Percentiles rank a stretch among this genome's conserved stretches.
Conservation (phyloP, 1,140 invertebrate species). For the Euura lappo region DNA sequence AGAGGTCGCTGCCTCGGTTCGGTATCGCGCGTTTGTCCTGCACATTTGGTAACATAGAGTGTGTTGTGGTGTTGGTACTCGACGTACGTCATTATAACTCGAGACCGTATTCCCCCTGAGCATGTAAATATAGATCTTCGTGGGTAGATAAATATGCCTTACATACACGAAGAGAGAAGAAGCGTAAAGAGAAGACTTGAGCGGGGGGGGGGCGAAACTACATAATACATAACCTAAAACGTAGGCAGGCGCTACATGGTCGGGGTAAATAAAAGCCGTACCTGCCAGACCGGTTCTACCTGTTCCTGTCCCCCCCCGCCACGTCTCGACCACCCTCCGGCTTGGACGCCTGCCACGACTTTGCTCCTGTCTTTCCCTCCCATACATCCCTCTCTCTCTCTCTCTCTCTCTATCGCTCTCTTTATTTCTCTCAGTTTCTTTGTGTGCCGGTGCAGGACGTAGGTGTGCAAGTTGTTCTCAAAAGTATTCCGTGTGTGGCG, state of each 20-base stretch:
- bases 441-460: no score
- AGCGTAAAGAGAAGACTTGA: neutral
- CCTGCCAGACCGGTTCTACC: slow-evolving; percentile 56
- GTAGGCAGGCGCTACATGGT: slow-evolving; percentile 41
- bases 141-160: slow-evolving; percentile 37
- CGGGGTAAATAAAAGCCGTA: slow-evolving; percentile 52
- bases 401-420: slow-evolving; percentile 16
- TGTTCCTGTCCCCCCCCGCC: slow-evolving; percentile 16
- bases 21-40: no score
- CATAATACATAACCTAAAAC: slow-evolving; percentile 50
- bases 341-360: slow-evolving; percentile 9
- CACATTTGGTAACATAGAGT: no score
- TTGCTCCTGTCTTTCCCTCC: slow-evolving; percentile 16
- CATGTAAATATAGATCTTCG: neutral
- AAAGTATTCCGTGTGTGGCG: no score
- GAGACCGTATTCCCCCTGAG: neutral
- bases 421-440: slow-evolving; percentile 13
- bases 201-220: slow-evolving; percentile 33
- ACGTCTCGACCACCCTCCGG: neutral
- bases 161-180: slow-evolving; percentile 34
- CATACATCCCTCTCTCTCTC: slow-evolving; percentile 12
- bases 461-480: no score
- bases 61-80: no score
- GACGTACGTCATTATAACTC: neutral
- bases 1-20: slow-evolving; percentile 33